Conservation (phyloP, 2,797 vertebrate species). For the Otus scops region DNA sequence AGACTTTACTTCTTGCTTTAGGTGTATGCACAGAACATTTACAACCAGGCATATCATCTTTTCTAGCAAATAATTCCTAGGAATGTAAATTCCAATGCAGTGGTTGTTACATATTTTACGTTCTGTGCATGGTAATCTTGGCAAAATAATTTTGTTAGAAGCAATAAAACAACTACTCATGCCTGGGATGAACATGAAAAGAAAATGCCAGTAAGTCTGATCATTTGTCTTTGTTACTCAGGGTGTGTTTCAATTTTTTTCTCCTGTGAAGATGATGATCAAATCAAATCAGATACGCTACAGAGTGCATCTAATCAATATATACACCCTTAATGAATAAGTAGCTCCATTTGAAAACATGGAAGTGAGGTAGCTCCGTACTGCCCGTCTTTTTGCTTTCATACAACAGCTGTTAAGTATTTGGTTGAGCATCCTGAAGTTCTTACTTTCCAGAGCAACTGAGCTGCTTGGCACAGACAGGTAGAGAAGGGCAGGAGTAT, state of each 20-base stretch:
- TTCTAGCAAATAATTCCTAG: constrained; percentile 1
- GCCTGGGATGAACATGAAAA: constrained; percentile 83
- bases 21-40: background rate
- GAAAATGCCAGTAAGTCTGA: constrained; percentile 81
- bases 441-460: background rate
- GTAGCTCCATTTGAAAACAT: background rate
- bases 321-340: background rate
- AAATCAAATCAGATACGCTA: background rate
- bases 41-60: background rate
- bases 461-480: background rate
- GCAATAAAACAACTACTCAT: constrained; percentile 79
- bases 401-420: background rate
- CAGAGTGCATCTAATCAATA: background rate
- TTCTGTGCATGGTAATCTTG: constrained; percentile 78
- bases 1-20: background rate
- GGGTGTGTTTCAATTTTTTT: background rate
- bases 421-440: background rate
- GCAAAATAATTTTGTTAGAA: constrained; percentile 86
- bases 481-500: background rate
- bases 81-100: constrained; percentile 16
- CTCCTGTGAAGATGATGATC: background rate
- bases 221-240: background rate
- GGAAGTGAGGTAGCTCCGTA: background rate
- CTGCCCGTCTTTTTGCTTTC: background rate
- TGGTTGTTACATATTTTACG: constrained; percentile 19